Base-by-base conservation (phyloP, 2,113 vertebrate genomes). In the Odontesthes bonariensis region DNA sequence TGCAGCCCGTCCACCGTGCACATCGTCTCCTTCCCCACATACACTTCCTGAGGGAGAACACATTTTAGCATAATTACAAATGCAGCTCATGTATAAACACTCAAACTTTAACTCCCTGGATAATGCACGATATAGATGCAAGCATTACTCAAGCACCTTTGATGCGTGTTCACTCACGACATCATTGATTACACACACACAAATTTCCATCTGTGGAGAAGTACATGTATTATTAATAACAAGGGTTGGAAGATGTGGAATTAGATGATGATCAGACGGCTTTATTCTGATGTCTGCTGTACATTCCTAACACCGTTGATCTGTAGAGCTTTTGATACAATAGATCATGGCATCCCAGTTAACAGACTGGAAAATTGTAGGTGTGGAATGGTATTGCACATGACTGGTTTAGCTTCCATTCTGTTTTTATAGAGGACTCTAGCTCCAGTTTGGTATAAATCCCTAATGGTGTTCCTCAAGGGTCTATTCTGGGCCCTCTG, bases 1-100 rank as follows among this genome's bases (percentile, higher is more conserved):
- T 99, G 98, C 78, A 99, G 97, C 20, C 98, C 98, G 0, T 99
- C 98, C 0, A 99, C 98, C 10, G 98, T 99, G 73, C 98, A 99
- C 77, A 99, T 92, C 0, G 97, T 99, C 92, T 99, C 98, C 93
- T 98, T 99, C 75, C 98, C 98, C 23, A 98, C 96, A 3, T 99
- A 99, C 0, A 99, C 97, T 83, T 99, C 98, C 98, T 99, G 84
- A 32, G 44, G 14, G 19, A 75, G 10, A 62, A 72, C 49, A 78
- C 12, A 63, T 58, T 11, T 42, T 0, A 55, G 19, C 49, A 72
- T 59, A 14, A 49, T 55, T 74, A 38, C 42, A 77, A 23, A 68
- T 57, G 10, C 67, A 70, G 42, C 31, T 59, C 35, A 64, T 62
- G n/a, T 38, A 14, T n/a, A 72, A 53, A 10, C 14, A 44, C 55